Percentiles rank a stretch among this genome's conserved stretches.
Evolutionary conservation across 1,140 invertebrate genomes (phyloP).

Genomic region (Drosophila repleta): DNA sequence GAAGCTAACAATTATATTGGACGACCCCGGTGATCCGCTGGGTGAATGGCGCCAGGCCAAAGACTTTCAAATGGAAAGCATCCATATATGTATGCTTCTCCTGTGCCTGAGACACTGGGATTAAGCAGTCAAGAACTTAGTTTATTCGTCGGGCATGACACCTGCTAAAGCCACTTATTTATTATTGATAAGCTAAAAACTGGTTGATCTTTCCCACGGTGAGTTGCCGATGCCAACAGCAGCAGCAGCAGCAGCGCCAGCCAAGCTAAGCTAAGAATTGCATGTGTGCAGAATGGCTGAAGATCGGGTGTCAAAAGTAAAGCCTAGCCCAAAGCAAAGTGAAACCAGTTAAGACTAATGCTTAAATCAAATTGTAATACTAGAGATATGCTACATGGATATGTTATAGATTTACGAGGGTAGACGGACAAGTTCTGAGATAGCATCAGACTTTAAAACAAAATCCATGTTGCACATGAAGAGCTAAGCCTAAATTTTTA

Average conservation of each 20-base stretch:
- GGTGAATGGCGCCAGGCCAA: not conserved
- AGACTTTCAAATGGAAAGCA: slow-evolving; percentile 79
- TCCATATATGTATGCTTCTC: not conserved
- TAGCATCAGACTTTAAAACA: no score
- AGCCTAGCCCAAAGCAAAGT: no score
- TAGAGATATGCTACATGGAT: no score
- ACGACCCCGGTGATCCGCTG: slow-evolving; percentile 67
- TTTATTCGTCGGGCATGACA: slow-evolving; percentile 87
- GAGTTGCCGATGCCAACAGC: slow-evolving; percentile 87
- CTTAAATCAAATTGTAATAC: no score
- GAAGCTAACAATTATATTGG: slow-evolving; percentile 71
- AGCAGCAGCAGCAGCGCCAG: slow-evolving; percentile 58
- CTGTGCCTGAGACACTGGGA: not conserved
- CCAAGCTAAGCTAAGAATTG: slow-evolving; percentile 85
- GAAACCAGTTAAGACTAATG: no score
- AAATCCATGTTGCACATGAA: no score
- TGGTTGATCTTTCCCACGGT: slow-evolving; percentile 87
- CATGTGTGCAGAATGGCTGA: slow-evolving; percentile 84
- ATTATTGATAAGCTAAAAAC: slow-evolving; percentile 87
- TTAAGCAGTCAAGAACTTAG: slow-evolving; percentile 84
- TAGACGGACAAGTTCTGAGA: no score
- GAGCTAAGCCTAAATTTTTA: no score
- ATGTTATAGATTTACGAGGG: no score
- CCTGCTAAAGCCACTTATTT: slow-evolving; percentile 88
- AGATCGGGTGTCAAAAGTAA: not conserved